Evolutionary conservation across 2,888 invertebrate species (phyloP), one percentile per base, ranked within the genome.

Genomic region (Machimus atricapillus): DNA sequence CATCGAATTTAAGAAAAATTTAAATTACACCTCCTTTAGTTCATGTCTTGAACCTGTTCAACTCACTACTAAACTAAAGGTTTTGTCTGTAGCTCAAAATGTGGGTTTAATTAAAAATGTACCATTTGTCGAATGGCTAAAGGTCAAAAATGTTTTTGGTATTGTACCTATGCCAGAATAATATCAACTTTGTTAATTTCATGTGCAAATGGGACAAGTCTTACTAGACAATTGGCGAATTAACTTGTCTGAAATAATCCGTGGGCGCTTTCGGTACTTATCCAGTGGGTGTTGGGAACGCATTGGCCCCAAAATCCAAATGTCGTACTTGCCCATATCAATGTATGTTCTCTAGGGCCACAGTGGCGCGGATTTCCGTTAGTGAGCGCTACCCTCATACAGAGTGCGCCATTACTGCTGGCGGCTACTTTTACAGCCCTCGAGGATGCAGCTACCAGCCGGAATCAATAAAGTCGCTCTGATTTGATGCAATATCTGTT

Each of bases 391-490:
- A 19, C 58, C 58, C 58, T 23, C 9, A 58, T 2, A 12, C 58
- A 58, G n/a, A n/a, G 58, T 23, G 58, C 58, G 19, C 58, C 58
- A 23, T 58, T 23, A 19, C 58, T 58, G 58, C 58, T 58, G 58
- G 6, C 58, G 58, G 58, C 58, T 58, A 58, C 58, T 58, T 23
- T 58, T 58, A 19, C 58, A 58, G 58, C 5, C 27, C 79, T 12
- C 14, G 31, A 79, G 40, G 52, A 79, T 79, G 23, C 16, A 46
- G 27, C 27, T 14, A 16, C 79, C 7, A 79, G 14, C 52, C 27
- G 52, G 14, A 79, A 79, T 79, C 52, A 79, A 46, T 79, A 46
- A 52, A 14, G 79, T 79, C 52, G n/a, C 52, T 79, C 79, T 27
- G 52, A 79, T 52, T 52, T 52, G 52, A 56, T 27, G 52, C 78